These are phyloP conservation scores for Rattus norvegicus DNA, from an alignment of 2,113 vertebrate species.

Conservation along the genomic window DNA sequence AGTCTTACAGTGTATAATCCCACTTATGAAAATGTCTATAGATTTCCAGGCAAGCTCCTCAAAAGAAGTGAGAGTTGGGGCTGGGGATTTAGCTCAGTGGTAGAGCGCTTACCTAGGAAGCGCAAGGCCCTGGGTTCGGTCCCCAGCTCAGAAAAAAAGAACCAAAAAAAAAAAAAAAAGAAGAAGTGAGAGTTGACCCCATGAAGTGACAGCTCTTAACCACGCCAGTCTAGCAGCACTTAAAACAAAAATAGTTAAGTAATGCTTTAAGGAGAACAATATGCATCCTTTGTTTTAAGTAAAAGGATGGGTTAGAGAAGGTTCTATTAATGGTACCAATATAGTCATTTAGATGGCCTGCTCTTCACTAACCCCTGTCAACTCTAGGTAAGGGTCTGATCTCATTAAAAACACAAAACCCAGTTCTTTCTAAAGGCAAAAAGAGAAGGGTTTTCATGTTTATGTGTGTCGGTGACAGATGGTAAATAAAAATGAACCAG, in stretches of 20 bases:
- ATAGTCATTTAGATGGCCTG: not conserved
- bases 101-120: no score
- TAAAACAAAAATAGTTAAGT: not conserved
- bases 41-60: constrained; percentile 21
- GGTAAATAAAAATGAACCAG: constrained; percentile 34
- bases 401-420: constrained; percentile 46
- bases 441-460: constrained; percentile 38
- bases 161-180: no score
- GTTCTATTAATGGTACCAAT: not conserved
- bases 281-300: not conserved
- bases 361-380: constrained; percentile 3
- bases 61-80: constrained; percentile 45
- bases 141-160: no score
- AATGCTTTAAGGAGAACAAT: constrained; percentile 33
- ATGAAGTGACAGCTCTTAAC: not conserved
- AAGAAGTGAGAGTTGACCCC: constrained; percentile 37
- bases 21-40: constrained; percentile 8
- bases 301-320: not conserved
- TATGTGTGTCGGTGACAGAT: not conserved
- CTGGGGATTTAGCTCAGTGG: no score
- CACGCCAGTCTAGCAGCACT: not conserved
- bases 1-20: constrained; percentile 39
- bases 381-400: constrained; percentile 28
- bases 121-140: no score
- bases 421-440: constrained; percentile 12